Evolutionary conservation across 2,113 vertebrate genomes (phyloP).

Genomic region (Pao palembangensis): DNA sequence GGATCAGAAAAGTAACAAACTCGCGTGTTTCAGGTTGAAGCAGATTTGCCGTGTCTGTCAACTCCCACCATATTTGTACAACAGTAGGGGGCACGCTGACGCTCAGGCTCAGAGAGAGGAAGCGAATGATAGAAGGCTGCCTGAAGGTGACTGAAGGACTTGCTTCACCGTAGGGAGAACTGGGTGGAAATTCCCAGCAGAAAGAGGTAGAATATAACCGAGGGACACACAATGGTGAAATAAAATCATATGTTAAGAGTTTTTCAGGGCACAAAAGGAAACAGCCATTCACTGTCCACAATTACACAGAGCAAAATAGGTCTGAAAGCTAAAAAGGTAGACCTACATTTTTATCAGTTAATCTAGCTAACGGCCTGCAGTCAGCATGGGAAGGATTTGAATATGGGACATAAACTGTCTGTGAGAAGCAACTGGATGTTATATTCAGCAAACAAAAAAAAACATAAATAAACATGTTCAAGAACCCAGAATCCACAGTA

Average conservation of each 20-base stretch:
- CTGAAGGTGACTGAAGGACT: background rate
- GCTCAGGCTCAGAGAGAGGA: slow-evolving; percentile 12
- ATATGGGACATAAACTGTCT: too few species aligned
- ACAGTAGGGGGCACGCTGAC: slow-evolving; percentile 30
- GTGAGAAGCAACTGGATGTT: too few species aligned
- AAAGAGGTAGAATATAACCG: background rate
- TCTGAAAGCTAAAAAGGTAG: background rate
- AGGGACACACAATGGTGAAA: too few species aligned
- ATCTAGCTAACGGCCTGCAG: too few species aligned
- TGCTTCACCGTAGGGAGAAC: slow-evolving; percentile 5
- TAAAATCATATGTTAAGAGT: background rate
- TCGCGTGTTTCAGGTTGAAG: slow-evolving; percentile 38
- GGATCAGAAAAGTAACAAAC: slow-evolving; percentile 37
- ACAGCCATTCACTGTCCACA: background rate
- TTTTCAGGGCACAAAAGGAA: background rate
- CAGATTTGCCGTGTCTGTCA: slow-evolving; percentile 45
- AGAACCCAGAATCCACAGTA: too few species aligned
- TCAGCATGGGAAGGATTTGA: too few species aligned
- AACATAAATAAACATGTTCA: too few species aligned
- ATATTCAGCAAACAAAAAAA: too few species aligned
- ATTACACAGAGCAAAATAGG: background rate
- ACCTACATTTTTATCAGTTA: too few species aligned
- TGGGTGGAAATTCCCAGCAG: slow-evolving; percentile 3
- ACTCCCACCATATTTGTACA: slow-evolving; percentile 49
- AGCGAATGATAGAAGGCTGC: background rate